Conservation (phyloP, 2,113 vertebrate species). For the Lagopus muta region DNA sequence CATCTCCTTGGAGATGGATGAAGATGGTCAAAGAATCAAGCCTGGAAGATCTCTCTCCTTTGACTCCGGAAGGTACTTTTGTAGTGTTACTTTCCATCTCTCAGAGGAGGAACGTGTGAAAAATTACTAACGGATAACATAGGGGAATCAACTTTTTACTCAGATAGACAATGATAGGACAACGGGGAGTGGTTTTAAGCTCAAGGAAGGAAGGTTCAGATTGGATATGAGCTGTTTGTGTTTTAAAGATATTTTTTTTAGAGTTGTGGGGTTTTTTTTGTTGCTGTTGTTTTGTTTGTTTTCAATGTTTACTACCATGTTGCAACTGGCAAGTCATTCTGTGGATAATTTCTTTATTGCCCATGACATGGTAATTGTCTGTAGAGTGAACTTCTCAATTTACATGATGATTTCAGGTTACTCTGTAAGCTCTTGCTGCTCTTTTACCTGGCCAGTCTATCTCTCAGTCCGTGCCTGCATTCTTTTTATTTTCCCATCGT, state of each 20-base stretch:
- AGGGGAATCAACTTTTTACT: too few species aligned
- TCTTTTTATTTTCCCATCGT: neutral
- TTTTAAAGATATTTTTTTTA: neutral
- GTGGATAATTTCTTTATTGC: neutral
- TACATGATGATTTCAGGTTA: neutral
- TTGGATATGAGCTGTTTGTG: neutral
- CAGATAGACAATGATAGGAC: too few species aligned
- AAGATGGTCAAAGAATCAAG: slow-evolving; percentile 76
- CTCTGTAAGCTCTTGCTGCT: neutral
- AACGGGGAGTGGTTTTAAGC: too few species aligned
- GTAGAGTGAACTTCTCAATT: neutral
- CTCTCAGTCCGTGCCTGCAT: neutral
- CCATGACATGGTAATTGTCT: neutral
- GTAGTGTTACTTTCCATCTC: neutral
- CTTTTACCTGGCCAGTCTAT: neutral
- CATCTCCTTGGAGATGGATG: slow-evolving; percentile 80
- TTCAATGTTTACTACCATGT: neutral
- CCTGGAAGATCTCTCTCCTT: slow-evolving; percentile 19
- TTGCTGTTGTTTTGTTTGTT: neutral
- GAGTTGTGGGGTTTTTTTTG: too few species aligned
- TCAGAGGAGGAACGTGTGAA: neutral
- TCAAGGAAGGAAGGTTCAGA: too few species aligned
- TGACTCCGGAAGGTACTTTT: slow-evolving; percentile 67
- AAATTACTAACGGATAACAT: neutral
- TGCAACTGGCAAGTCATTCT: neutral